A percentile compares a stretch with the other conserved stretches of the same genome.
Conservation (phyloP, 35 echinoderm and acorn worm species). For the Eucidaris tribuloides region DNA sequence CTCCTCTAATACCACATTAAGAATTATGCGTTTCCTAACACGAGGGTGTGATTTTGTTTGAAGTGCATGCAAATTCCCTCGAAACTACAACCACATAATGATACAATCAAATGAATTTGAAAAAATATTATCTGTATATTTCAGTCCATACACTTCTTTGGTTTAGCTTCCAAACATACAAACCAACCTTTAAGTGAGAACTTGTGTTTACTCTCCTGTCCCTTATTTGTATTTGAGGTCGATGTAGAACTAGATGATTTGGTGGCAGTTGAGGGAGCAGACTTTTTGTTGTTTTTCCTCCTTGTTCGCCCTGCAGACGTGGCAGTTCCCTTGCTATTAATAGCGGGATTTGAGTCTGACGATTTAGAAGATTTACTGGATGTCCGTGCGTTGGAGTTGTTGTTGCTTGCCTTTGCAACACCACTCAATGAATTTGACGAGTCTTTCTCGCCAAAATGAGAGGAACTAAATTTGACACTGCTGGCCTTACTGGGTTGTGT, state of each 20-base stretch:
- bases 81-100: no score
- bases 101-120: no score
- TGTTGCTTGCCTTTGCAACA: constrained; percentile 11
- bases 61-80: no score
- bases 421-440: not conserved
- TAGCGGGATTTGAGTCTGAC: constrained; percentile 17
- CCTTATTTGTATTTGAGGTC: no score
- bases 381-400: constrained; percentile 1
- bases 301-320: constrained; percentile 8
- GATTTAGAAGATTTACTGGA: not conserved
- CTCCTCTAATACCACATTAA: no score
- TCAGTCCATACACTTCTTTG: no score
- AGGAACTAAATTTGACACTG: constrained; percentile 22
- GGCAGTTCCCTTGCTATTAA: constrained; percentile 38
- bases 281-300: constrained; percentile 40
- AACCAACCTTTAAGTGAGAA: constrained; percentile 44
- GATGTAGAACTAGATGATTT: no score
- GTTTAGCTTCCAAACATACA: no score
- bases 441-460: constrained; percentile 17
- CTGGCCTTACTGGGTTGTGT: constrained; percentile 22
- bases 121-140: no score
- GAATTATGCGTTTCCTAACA: no score
- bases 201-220: constrained; percentile 24
- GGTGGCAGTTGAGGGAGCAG: not conserved
- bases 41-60: no score